Conservation (phyloP, 2,888 invertebrate genomes). For the Bhutanitis thaidina region DNA sequence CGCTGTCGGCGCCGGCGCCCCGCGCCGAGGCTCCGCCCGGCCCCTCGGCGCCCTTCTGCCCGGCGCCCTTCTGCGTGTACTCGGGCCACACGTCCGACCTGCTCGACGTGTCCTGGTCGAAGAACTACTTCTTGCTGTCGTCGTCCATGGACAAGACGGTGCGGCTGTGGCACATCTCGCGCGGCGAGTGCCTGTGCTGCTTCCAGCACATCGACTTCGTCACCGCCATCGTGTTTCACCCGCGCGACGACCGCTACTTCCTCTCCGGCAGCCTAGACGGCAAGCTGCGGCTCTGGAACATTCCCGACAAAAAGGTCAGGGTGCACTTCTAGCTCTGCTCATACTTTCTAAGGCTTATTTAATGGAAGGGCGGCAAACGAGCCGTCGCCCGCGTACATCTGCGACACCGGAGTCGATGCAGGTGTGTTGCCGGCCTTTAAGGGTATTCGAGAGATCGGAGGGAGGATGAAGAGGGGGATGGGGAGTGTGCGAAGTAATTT, state of each 20-base stretch:
- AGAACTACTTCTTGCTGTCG: slow-evolving; percentile 98
- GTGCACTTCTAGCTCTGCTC: too few species aligned
- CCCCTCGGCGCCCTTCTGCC: slow-evolving; percentile 88
- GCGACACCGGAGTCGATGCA: too few species aligned
- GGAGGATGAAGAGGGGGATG: too few species aligned
- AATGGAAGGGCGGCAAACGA: too few species aligned
- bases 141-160: slow-evolving; percentile 99
- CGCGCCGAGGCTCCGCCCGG: slow-evolving; percentile 76
- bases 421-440: too few species aligned
- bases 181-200: slow-evolving; percentile 98
- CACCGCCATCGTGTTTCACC: slow-evolving; percentile 99
- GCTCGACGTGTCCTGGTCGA: slow-evolving; percentile 98
- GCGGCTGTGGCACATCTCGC: slow-evolving; percentile 95
- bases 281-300: slow-evolving; percentile 99
- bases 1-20: slow-evolving; percentile 71
- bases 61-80: slow-evolving; percentile 95
- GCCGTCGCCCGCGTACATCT: too few species aligned
- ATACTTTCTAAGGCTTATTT: too few species aligned
- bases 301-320: slow-evolving; percentile 95
- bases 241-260: slow-evolving; percentile 94
- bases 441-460: too few species aligned
- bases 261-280: slow-evolving; percentile 98
- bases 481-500: too few species aligned
- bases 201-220: slow-evolving; percentile 99
- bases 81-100: slow-evolving; percentile 97